Base-by-base conservation (phyloP, 1,140 invertebrate species). In the Babylonia areolata region DNA sequence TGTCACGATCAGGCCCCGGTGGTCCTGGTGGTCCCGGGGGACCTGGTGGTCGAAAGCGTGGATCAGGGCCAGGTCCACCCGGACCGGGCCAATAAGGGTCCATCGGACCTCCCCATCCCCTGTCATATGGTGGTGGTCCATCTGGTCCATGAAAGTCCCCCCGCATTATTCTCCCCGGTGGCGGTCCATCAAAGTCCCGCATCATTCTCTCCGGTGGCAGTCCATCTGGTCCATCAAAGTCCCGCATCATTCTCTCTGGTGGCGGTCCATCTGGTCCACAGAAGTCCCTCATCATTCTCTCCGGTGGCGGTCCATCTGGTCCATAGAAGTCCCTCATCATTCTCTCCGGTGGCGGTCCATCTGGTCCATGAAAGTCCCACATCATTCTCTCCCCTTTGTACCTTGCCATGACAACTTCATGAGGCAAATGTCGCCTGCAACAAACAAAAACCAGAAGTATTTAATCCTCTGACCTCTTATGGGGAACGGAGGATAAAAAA, bases 371-470 rank as follows among this genome's bases (percentile, higher is more conserved):
- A 64, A 15, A 42, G 58, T n/a, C 58, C 58, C 12, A 3, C 37
- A 11, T 69, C n/a, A 28, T 35, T 42, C 58, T 84, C 40, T 84
- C 37, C 40, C 75, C 82, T 37, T 84, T n/a, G 69, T 84, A 84
- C 37, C 28, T 69, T 9, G 82, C 82, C 40, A 84, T 69, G 40
- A 73, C 82, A n/a, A 84, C 64, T 2, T 84, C 64, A 46, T 84
- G 82, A 9, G 82, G 82, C 11, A 84, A 6, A 42, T 39, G 20
- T 20, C 64, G 64, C 9, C 82, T 84, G 82, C 64, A 64, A 64
- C 58, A 64, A 64, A n/a, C 6, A 64, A 64, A 23, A 23, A n/a
- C n/a, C n/a, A n/a, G n/a, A n/a, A n/a, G n/a, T n/a, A n/a, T n/a
- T n/a, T n/a, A n/a, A n/a, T n/a, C n/a, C n/a, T n/a, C n/a, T n/a